Base-by-base conservation (phyloP, 1,140 invertebrate species). In the Panulirus ornatus region DNA sequence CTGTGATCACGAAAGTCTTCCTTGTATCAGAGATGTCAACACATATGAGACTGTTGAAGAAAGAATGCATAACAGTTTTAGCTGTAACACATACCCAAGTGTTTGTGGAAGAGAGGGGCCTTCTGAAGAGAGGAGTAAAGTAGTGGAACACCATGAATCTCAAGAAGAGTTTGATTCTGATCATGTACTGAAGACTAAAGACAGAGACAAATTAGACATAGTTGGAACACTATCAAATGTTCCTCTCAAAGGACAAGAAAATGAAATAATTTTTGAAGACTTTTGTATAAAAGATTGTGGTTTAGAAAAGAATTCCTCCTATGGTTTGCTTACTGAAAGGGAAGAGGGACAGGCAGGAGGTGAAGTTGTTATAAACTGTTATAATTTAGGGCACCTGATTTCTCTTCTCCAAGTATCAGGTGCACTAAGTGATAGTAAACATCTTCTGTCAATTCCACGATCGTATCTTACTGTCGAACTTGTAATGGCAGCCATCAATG, bases 401-500 rank as follows among this genome's bases (percentile, higher is more conserved):
- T 76, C 73, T 19, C 73, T 76, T 6, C 22, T 76, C 8, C 73
- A 76, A 19, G 6, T n/a, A 42, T 40, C 34, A 76, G 73, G 73
- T 9, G 73, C 73, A 16, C 36, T 76, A n/a, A 42, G 6, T 42
- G 27, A n/a, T n/a, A 76, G 8, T 16, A 76, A 76, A 16, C 11
- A 42, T 42, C 73, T 76, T 38, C 22, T 76, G 16, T 9, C 14
- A 22, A 19, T 76, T 9, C 73, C 73, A 14, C 40, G 40, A 44
- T 1, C 0, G 19, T 40, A 22, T 27, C 34, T 76, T 11, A 76
- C 73, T 27, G 73, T 44, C 38, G 73, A 76, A 22, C 11, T 38
- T 42, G 73, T 76, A 38, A 42, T 76, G 73, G 73, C 73, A 76
- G 73, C 73, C 34, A 44, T 76, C n/a, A 76, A 38, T n/a, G 2